Evolutionary conservation across 2,888 invertebrate species (phyloP).

Genomic region (Rotaria socialis): DNA sequence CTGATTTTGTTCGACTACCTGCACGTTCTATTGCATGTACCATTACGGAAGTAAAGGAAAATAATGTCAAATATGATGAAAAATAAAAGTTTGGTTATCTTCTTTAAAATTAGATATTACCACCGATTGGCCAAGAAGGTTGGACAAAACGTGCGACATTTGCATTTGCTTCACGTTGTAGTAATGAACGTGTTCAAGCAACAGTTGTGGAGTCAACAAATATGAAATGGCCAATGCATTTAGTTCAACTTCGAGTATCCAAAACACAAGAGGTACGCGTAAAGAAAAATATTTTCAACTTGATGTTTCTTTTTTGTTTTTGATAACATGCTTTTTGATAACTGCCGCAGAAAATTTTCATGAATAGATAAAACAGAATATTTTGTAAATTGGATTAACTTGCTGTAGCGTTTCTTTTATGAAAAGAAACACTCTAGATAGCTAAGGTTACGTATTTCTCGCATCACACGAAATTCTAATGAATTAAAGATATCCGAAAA

Average conservation of each 20-base stretch:
- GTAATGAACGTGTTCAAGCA: conserved; percentile 3
- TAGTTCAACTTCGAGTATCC: background rate
- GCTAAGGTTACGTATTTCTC: too few relatives aligned
- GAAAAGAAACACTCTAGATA: too few relatives aligned
- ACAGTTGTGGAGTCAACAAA: background rate
- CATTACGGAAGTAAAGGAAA: background rate
- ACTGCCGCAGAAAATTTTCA: too few relatives aligned
- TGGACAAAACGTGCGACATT: conserved; percentile 12
- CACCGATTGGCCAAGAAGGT: background rate
- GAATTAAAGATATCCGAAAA: too few relatives aligned
- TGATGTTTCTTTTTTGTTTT: too few relatives aligned
- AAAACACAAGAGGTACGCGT: background rate
- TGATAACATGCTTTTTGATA: too few relatives aligned
- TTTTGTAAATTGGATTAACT: too few relatives aligned
- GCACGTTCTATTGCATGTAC: conserved; percentile 7
- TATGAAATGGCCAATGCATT: conserved; percentile 1
- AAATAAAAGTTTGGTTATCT: background rate
- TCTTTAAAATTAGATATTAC: background rate
- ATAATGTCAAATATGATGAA: background rate
- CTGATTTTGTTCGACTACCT: background rate
- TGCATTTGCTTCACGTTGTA: conserved; percentile 24
- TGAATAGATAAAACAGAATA: too few relatives aligned
- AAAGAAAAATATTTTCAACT: background rate
- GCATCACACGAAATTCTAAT: too few relatives aligned
- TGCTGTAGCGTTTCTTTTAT: too few relatives aligned